Base-by-base conservation (phyloP, 2,888 invertebrate species). In the Fragum sueziense region DNA sequence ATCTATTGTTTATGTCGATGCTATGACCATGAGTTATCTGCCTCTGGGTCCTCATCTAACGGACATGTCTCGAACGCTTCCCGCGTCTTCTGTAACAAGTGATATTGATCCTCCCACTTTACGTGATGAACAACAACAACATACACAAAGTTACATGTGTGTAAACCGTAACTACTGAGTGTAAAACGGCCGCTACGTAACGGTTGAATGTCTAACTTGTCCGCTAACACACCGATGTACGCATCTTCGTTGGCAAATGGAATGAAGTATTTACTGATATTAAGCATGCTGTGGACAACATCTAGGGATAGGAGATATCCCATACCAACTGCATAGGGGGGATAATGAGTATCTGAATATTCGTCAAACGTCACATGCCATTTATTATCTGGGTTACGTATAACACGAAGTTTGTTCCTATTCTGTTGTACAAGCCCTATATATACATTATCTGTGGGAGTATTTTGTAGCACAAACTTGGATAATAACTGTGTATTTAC, bases 241-340 rank as follows among this genome's bases (percentile, higher is more conserved):
- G 92, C 93, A 82, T 93, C 93, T 80, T 93, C 93, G 73, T 91
- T 92, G 4, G 92, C 89, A 80, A 93, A 91, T 1, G 90, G 88
- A 68, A 68, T 68, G 14, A 90, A 75, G 70, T 84, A 86, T n/a
- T 65, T 59, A 70, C 90, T 87, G 25, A 84, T 78, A n/a, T 86
- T 72, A 11, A 90, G 83, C 27, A 92, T 71, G 67, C 79, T 80
- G 20, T 79, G 34, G 6, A 91, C 85, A 29, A 91, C 88, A 70
- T 92, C 91, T 25, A 62, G 61, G 2, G 92, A 91, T 27, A 93
- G 31, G 0, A 93, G 71, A 79, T 93, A 93, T 1, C 93, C 93
- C 67, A 88, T 88, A 20, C 93, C 93, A 67, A 90, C 90, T 17
- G 91, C 91, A 76, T 93, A 93, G 4, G 88, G 88, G 2, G 92